Conservation (phyloP, 2,888 invertebrate genomes). For the Prenolepis imparis region DNA sequence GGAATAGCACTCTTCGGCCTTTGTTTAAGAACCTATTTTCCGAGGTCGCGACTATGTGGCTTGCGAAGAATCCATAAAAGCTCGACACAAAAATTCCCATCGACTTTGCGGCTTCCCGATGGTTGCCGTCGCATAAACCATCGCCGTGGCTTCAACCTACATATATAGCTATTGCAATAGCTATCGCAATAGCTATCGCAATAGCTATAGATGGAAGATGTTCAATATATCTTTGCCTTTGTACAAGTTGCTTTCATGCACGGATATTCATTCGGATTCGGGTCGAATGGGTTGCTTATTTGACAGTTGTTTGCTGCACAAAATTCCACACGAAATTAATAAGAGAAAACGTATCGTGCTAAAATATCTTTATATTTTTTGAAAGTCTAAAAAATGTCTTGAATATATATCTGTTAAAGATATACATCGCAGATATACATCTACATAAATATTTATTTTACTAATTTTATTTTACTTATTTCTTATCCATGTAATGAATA, state of each 20-base stretch:
- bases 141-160: neutral
- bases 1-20: conserved; percentile 23
- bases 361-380: neutral
- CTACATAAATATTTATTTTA: neutral
- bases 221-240: conserved; percentile 11
- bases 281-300: neutral
- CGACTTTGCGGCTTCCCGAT: neutral
- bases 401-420: neutral
- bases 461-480: neutral
- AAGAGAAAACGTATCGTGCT: neutral
- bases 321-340: neutral
- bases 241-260: conserved; percentile 1
- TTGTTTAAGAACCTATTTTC: conserved; percentile 61
- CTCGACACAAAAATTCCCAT: conserved; percentile 36
- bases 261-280: neutral
- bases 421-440: neutral
- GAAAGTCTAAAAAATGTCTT: neutral
- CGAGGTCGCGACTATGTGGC: conserved; percentile 39
- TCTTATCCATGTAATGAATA: neutral
- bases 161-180: neutral
- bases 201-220: neutral
- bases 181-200: neutral
- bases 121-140: conserved; percentile 22
- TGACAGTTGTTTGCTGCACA: neutral
- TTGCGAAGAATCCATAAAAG: conserved; percentile 50